These are phyloP conservation scores for Lingula anatina DNA, from an alignment of 2,888 invertebrate species.

Conservation along the genomic window DNA sequence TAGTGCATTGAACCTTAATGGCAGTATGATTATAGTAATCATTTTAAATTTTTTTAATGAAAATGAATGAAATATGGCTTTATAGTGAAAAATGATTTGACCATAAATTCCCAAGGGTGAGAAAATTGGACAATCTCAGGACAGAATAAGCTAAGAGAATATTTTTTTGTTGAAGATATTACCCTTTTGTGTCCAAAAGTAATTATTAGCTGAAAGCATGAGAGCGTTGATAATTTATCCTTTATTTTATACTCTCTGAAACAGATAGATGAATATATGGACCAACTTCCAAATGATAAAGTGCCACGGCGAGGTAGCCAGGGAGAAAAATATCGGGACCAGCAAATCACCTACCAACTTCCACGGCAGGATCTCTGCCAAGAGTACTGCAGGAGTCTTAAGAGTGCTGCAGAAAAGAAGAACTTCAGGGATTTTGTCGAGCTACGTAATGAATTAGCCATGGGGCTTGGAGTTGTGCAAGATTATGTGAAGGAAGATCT, in stretches of 20 bases:
- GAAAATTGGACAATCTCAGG: too few relatives aligned
- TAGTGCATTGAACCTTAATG: neutral
- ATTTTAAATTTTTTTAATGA: neutral
- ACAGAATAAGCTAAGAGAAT: too few relatives aligned
- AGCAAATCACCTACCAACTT: conserved; percentile 80
- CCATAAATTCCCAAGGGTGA: too few relatives aligned
- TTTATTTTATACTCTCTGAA: neutral
- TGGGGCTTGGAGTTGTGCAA: conserved; percentile 76
- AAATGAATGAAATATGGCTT: too few relatives aligned
- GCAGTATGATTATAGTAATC: neutral
- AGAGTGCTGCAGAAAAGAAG: conserved; percentile 27
- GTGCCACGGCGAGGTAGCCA: conserved; percentile 70
- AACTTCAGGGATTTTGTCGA: conserved; percentile 90
- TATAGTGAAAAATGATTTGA: too few relatives aligned
- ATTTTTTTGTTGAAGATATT: too few relatives aligned
- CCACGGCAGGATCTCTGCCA: conserved; percentile 78
- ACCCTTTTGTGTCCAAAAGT: too few relatives aligned
- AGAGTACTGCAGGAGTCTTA: conserved; percentile 68
- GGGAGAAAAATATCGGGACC: conserved; percentile 75
- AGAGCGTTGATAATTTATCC: too few relatives aligned
- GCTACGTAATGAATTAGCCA: conserved; percentile 87
- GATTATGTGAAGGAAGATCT: conserved; percentile 50
- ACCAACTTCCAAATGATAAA: conserved; percentile 77
- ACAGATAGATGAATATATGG: conserved; percentile 89
- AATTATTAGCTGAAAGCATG: too few relatives aligned